These are phyloP conservation scores for Lasioglossum albipes DNA, from an alignment of 1,140 invertebrate genomes.

Conservation along the genomic window DNA sequence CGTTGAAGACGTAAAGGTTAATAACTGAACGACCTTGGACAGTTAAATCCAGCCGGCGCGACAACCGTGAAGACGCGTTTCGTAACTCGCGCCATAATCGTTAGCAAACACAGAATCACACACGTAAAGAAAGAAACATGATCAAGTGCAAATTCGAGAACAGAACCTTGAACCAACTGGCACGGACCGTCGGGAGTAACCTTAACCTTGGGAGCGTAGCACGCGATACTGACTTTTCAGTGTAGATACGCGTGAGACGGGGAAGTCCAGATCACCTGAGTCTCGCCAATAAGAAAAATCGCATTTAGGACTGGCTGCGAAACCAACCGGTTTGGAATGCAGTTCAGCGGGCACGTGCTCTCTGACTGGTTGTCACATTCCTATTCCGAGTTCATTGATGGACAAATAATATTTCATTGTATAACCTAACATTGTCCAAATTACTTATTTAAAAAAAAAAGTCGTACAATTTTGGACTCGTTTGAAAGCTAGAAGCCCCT, in stretches of 20 bases:
- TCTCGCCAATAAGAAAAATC: neutral
- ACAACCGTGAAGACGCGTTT: neutral
- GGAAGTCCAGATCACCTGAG: neutral
- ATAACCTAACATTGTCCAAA: too few relatives aligned
- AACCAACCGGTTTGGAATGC: conserved; percentile 1
- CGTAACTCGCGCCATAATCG: neutral
- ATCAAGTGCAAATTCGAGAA: too few relatives aligned
- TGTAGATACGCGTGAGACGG: neutral
- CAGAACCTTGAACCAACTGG: neutral
- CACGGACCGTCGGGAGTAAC: neutral
- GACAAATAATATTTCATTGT: too few relatives aligned
- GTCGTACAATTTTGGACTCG: too few relatives aligned
- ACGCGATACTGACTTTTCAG: neutral
- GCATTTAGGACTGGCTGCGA: too few relatives aligned
- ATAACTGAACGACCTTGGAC: conserved; percentile 31
- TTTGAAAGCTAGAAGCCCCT: too few relatives aligned
- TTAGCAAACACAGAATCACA: too few relatives aligned
- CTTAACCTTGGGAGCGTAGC: neutral
- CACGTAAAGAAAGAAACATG: too few relatives aligned
- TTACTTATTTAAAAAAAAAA: too few relatives aligned
- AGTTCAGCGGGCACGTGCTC: neutral
- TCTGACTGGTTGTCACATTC: too few relatives aligned
- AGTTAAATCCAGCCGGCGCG: neutral
- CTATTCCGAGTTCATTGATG: too few relatives aligned
- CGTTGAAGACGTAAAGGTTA: neutral